Conservation (phyloP, 2,888 invertebrate species). For the Noctua pronuba region DNA sequence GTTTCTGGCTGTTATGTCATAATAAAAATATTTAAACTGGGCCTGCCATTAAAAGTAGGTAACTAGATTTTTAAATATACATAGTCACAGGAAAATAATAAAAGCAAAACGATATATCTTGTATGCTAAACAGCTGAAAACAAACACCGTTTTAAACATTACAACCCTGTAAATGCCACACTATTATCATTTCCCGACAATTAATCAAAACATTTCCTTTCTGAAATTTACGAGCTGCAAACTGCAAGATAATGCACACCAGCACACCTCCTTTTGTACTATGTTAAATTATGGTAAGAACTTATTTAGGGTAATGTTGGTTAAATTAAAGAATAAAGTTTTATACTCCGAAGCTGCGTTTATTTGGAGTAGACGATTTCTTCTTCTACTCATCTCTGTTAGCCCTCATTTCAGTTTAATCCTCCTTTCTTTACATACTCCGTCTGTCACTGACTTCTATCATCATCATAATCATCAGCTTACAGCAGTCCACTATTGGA, state of each 20-base stretch:
- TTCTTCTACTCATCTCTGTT: neutral
- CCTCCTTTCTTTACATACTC: neutral
- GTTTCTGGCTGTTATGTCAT: too few species aligned
- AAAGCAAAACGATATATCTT: constrained; percentile 7
- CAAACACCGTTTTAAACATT: constrained; percentile 28
- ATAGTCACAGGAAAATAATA: neutral
- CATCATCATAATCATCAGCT: neutral
- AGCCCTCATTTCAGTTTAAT: neutral
- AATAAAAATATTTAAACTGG: too few species aligned
- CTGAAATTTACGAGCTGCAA: constrained; percentile 56
- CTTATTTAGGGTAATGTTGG: neutral
- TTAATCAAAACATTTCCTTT: constrained; percentile 59
- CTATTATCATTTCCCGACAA: constrained; percentile 31
- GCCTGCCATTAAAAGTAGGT: neutral
- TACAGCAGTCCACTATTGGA: too few species aligned
- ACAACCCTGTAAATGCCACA: constrained; percentile 32
- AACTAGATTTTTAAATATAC: neutral
- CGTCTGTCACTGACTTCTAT: neutral
- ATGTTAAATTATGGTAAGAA: constrained; percentile 29
- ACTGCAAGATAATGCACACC: constrained; percentile 36
- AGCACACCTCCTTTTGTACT: constrained; percentile 23
- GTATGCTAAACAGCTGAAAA: constrained; percentile 1
- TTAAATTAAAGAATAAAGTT: neutral
- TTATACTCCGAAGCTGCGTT: too few species aligned
- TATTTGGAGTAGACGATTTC: too few species aligned